Evolutionary conservation across 2,113 vertebrate species (phyloP).

Genomic region (Tiliqua scincoides): DNA sequence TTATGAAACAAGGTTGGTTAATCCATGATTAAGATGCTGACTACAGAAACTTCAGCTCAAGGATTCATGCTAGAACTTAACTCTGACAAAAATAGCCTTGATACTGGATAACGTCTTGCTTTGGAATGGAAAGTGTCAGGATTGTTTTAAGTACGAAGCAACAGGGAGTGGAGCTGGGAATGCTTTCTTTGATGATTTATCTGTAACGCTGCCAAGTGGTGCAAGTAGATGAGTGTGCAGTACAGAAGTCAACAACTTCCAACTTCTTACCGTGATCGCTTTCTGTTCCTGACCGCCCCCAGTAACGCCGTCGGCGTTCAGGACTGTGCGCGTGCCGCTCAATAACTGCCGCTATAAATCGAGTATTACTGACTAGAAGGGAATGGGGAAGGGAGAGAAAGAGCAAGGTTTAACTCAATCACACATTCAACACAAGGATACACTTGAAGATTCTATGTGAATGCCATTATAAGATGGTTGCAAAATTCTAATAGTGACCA

Average conservation of each 20-base stretch:
- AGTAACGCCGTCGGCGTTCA: slow-evolving; percentile 93
- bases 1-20: not conserved
- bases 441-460: not conserved
- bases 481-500: not conserved
- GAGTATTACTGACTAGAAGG: slow-evolving; percentile 91
- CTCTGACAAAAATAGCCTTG: not conserved
- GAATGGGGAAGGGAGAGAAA: not conserved
- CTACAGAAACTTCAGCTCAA: not conserved
- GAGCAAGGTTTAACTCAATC: not conserved
- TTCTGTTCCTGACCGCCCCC: slow-evolving; percentile 96
- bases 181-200: not conserved
- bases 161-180: not conserved
- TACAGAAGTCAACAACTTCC: not conserved
- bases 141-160: not conserved
- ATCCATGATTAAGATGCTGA: not conserved
- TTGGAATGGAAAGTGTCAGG: not conserved
- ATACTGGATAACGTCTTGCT: not conserved
- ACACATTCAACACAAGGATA: not conserved
- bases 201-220: accelerated
- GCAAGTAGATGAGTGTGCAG: not conserved
- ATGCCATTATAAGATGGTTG: not conserved
- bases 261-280: slow-evolving; percentile 92
- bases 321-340: slow-evolving; percentile 97
- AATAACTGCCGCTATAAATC: slow-evolving; percentile 96
- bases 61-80: not conserved